Conservation (phyloP, 2,888 invertebrate genomes). For the Eristalis pertinax region DNA sequence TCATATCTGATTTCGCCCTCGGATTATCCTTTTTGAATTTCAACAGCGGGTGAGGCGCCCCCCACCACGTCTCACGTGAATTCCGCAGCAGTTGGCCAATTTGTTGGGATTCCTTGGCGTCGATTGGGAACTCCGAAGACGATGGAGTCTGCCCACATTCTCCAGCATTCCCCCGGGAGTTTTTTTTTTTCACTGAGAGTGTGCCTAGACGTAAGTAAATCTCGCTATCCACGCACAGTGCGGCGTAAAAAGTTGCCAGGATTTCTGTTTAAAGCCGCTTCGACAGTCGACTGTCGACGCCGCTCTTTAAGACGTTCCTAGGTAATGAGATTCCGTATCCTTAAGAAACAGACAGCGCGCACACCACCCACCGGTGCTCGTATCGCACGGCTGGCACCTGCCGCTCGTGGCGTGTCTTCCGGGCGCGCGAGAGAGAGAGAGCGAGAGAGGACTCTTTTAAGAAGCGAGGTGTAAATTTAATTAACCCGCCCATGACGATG, state of each 20-base stretch:
- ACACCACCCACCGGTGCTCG: constrained; percentile 1
- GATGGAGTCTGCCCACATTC: not conserved
- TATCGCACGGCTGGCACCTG: constrained; percentile 44
- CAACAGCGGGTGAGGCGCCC: constrained; percentile 63
- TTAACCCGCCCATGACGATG: constrained; percentile 70
- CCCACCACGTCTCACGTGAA: not conserved
- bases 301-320: constrained; percentile 29
- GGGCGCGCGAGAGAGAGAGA: not conserved
- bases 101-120: constrained; percentile 57
- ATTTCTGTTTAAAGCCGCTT: constrained; percentile 31
- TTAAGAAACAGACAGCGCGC: constrained; percentile 18
- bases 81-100: constrained; percentile 41
- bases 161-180: no score
- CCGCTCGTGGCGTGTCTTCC: constrained; percentile 46
- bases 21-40: constrained; percentile 72
- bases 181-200: not conserved
- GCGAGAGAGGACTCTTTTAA: constrained; percentile 44
- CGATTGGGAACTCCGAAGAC: constrained; percentile 26
- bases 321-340: constrained; percentile 51
- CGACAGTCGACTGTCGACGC: no score
- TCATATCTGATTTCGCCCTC: constrained; percentile 67
- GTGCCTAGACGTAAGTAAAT: not conserved
- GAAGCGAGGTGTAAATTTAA: constrained; percentile 72
- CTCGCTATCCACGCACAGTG: not conserved
- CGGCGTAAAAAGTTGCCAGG: constrained; percentile 21